Evolutionary conservation across 1,140 invertebrate genomes (phyloP), one percentile per base, ranked within the genome.

Genomic region (Schlechtendalia chinensis): DNA sequence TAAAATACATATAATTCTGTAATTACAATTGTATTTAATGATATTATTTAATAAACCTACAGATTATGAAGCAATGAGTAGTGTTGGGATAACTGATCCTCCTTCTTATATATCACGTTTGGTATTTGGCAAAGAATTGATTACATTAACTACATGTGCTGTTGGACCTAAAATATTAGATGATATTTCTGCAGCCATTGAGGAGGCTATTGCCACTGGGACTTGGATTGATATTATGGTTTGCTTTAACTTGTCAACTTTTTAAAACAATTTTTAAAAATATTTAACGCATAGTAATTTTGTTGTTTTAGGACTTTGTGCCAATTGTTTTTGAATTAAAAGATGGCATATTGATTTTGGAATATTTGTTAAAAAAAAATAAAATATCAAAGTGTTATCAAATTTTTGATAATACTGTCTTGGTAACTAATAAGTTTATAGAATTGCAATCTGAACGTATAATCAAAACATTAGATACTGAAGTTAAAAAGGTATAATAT

Each of bases 31-130:
- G 8, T 24, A 17, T 67, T 80, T 83, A 61, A 61, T 32, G 54
- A 56, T 82, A 16, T 82, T 61, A 72, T 85, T 86, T 84, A 29
- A 71, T 12, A 72, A 53, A 45, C 19, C 6, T 54, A 5, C 84
- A 91, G 96, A 98, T 87, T 98, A 95, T 88, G 95, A 97, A 87
- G 91, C 93, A 5, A 86, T 98, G 53, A 88, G 87, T n/a, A 89
- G 95, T 83, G 88, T 98, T 71, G 96, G 96, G 3, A 94, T 99
- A 83, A 89, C 90, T 17, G 96, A 98, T 86, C 90, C 94, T 16
- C 91, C 92, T 85, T 87, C 87, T 39, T 97, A 93, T 86, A 89
- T 98, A 10, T 92, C 91, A 83, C 94, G 93, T 82, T 89, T 91
- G 83, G 92, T 95, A 84, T 84, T 89, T 16, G 85, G 87, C 77